Evolutionary conservation across 2,113 vertebrate species (phyloP).

Genomic region (Nerophis lumbriciformis): DNA sequence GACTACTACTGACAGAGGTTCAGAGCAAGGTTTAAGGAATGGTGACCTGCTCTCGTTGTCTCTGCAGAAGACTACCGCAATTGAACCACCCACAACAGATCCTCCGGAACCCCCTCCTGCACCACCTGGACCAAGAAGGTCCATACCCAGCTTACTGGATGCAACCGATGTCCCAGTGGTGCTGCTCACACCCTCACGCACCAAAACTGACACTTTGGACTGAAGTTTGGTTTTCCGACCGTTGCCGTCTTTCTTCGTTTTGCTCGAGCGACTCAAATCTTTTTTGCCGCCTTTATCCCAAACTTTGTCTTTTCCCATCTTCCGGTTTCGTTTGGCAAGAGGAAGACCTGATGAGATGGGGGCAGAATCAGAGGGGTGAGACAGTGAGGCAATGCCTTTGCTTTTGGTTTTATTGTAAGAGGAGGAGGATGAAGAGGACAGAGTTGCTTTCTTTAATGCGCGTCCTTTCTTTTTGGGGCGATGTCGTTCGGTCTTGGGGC

Average conservation of each 20-base stretch:
- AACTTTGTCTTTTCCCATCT: conserved; percentile 66
- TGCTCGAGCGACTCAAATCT: conserved; percentile 55
- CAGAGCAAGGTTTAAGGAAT: conserved; percentile 80
- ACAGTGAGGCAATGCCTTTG: conserved; percentile 62
- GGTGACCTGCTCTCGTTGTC: conserved; percentile 89
- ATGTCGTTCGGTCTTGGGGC: conserved; percentile 51
- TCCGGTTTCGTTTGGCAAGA: conserved; percentile 53
- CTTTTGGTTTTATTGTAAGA: conserved; percentile 58
- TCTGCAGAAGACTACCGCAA: conserved; percentile 86
- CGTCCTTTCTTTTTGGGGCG: conserved; percentile 67
- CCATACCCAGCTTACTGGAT: conserved; percentile 66
- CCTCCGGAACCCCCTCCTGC: conserved; percentile 56
- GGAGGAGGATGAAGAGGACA: conserved; percentile 47
- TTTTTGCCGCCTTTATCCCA: conserved; percentile 62
- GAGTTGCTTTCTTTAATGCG: conserved; percentile 62
- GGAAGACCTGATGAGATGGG: conserved; percentile 27
- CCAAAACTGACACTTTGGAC: conserved; percentile 88
- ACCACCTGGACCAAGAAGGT: conserved; percentile 59
- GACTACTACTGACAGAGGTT: conserved; percentile 55
- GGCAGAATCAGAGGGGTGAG: conserved; percentile 44
- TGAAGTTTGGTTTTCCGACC: conserved; percentile 84
- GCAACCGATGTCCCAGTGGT: conserved; percentile 72
- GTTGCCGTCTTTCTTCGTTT: conserved; percentile 64
- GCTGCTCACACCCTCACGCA: conserved; percentile 88
- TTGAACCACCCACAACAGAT: conserved; percentile 77